Evolutionary conservation across 2,888 invertebrate genomes (phyloP), one percentile per base, ranked within the genome.

Genomic region (Sphaerophoria taeniata): DNA sequence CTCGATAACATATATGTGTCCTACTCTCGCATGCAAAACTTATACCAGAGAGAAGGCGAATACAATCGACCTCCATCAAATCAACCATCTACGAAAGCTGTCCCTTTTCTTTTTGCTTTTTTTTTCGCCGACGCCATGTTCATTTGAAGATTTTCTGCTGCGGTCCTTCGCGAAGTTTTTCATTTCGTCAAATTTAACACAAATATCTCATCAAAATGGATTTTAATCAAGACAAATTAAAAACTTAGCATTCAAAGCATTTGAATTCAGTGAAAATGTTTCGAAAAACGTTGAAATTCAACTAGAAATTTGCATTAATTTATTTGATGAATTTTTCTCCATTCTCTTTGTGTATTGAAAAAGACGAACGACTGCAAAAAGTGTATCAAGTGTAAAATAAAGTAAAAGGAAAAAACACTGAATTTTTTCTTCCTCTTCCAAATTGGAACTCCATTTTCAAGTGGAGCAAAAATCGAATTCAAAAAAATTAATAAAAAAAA

Each of bases 111-210:
- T 63, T 78, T 9, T 9, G 43, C 34, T 67, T 75, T 84, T 77
- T 60, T 90, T 91, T 90, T 91, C 88, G 91, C 90, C 91, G 91
- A 92, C 91, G 91, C 91, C 92, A 91, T 92, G 71, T 84, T 84
- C 75, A 58, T 84, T 80, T 72, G 79, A 84, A 67, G 51, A 79
- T 49, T 84, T 84, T 84, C 24, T 76, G 72, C 61, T 45, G n/a
- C 69, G 60, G 67, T 75, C 65, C 71, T 75, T 72, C 70, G 79
- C 72, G 74, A 24, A 83, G 56, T 70, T 84, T 75, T 67, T 76
- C 71, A 67, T 79, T 75, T 75, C 49, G 47, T 69, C 24, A 55
- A 67, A 65, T 67, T 74, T 75, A 55, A 33, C 47, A n/a, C 45
- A 55, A 63, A 79, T 76, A 45, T 45, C 14, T 45, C 45, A 55